These are phyloP conservation scores for Propithecus coquereli DNA, from an alignment of 2,113 vertebrate genomes.

Conservation along the genomic window DNA sequence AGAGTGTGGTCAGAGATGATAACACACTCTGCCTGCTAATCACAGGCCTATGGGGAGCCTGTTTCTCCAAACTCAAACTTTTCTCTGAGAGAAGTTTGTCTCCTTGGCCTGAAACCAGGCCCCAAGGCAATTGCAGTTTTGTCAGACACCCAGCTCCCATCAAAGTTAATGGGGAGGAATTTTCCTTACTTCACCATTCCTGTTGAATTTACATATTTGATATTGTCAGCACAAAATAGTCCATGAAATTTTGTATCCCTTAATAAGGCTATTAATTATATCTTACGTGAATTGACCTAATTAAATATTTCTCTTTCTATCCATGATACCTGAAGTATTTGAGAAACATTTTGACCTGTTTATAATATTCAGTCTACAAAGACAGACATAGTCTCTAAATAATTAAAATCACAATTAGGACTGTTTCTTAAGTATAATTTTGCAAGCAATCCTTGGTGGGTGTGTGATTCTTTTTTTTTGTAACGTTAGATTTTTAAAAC, in stretches of 20 bases:
- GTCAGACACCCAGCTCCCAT: not conserved
- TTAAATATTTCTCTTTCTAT: not conserved
- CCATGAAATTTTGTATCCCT: not conserved
- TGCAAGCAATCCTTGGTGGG: not conserved
- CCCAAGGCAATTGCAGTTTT: not conserved
- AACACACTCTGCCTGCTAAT: not conserved
- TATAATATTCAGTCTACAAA: not conserved
- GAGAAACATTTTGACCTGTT: not conserved
- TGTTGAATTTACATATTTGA: not conserved
- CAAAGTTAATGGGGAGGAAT: not conserved
- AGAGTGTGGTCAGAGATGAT: not conserved
- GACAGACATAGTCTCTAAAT: not conserved
- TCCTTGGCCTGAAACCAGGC: not conserved
- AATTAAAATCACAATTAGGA: not conserved
- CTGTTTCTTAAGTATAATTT: not conserved
- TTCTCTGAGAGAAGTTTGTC: not conserved
- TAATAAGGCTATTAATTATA: not conserved
- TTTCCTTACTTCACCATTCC: not conserved
- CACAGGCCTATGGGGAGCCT: not conserved
- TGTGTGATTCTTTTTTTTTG: not conserved
- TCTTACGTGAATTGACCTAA: not conserved
- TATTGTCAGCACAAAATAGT: conserved; percentile 5
- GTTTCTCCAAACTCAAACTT: not conserved
- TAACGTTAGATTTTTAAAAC: not conserved
- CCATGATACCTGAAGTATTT: not conserved